These are phyloP conservation scores for Anabas testudineus DNA, from an alignment of 2,797 vertebrate species.

Conservation along the genomic window DNA sequence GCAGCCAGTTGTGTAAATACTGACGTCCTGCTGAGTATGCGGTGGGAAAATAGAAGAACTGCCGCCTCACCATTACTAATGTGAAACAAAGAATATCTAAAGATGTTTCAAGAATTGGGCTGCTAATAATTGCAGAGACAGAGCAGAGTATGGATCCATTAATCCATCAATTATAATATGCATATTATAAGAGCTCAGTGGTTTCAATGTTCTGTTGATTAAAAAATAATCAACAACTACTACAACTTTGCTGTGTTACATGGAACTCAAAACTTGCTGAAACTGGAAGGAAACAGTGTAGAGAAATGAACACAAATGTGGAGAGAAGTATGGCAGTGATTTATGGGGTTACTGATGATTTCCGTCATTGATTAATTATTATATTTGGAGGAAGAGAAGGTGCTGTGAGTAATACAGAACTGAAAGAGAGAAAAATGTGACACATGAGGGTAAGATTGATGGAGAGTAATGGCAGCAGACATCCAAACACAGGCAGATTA, in stretches of 20 bases:
- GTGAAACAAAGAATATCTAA: too few species aligned
- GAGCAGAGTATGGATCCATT: too few species aligned
- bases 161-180: too few species aligned
- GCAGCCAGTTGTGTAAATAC: background rate
- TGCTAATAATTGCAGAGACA: too few species aligned
- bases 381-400: slow-evolving; percentile 14
- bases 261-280: background rate
- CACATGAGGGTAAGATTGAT: too few species aligned
- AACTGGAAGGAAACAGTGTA: background rate
- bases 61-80: too few species aligned
- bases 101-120: too few species aligned
- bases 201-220: too few species aligned
- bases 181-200: too few species aligned
- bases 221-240: background rate
- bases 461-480: slow-evolving; percentile 14
- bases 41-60: too few species aligned
- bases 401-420: background rate
- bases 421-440: too few species aligned
- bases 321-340: slow-evolving; percentile 14
- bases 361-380: slow-evolving; percentile 34
- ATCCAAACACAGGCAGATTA: slow-evolving; percentile 19
- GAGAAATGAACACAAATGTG: slow-evolving; percentile 3
- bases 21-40: background rate
- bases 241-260: too few species aligned
- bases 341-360: slow-evolving; percentile 18